Percentiles rank a stretch among this genome's conserved stretches.
These are phyloP conservation scores for Chaetogeoica ovagalla DNA, from an alignment of 2,888 invertebrate species.

Conservation along the genomic window DNA sequence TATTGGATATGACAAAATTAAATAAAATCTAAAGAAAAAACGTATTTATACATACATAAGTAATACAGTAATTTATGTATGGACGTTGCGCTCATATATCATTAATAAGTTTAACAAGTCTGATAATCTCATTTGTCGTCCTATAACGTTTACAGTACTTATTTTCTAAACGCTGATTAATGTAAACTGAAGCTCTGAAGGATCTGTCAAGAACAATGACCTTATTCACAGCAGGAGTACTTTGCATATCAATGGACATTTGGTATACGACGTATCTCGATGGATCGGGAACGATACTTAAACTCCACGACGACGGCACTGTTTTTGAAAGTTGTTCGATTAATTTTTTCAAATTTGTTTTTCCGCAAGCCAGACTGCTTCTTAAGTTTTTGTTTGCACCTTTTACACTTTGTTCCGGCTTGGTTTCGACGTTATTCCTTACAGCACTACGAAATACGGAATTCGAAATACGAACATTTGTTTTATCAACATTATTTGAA, in stretches of 20 bases:
- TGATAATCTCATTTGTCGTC: conserved; percentile 46
- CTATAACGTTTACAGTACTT: conserved; percentile 53
- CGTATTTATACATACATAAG: too few relatives aligned
- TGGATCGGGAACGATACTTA: conserved; percentile 50
- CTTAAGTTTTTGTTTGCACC: neutral
- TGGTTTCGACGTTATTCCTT: neutral
- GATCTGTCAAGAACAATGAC: conserved; percentile 52
- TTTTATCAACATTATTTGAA: neutral
- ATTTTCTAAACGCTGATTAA: conserved; percentile 51
- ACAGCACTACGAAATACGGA: too few relatives aligned
- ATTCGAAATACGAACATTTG: neutral
- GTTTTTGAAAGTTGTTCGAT: conserved; percentile 51
- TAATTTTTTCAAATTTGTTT: conserved; percentile 39
- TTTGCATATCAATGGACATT: conserved; percentile 48
- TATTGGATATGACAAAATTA: neutral
- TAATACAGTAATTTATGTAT: neutral
- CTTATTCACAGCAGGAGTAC: conserved; percentile 51
- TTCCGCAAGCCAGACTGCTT: neutral
- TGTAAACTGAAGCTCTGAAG: conserved; percentile 54
- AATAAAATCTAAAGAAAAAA: neutral
- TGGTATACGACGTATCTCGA: conserved; percentile 53
- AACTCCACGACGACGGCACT: conserved; percentile 55
- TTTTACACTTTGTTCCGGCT: neutral
- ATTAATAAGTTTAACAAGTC: conserved; percentile 51
- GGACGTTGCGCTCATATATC: neutral